Evolutionary conservation across 2,797 vertebrate genomes (phyloP).

Genomic region (Microctenopoma steveboyesi): DNA sequence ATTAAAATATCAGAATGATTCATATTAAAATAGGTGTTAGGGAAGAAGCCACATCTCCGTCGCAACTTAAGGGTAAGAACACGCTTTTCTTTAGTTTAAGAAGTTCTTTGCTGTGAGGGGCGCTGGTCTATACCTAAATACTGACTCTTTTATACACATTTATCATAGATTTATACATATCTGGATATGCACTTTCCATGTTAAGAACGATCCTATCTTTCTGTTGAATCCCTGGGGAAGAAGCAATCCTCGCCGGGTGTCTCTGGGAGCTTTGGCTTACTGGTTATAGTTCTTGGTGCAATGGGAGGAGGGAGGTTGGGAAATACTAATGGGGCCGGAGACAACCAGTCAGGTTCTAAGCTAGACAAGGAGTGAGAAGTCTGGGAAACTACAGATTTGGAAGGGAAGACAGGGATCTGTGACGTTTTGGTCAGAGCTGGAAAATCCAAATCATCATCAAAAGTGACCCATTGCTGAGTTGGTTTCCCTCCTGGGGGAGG

Average conservation of each 20-base stretch:
- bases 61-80: conserved; percentile 12
- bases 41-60: conserved; percentile 47
- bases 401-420: conserved; percentile 42
- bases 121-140: conserved; percentile 70
- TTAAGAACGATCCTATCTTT: conserved; percentile 77
- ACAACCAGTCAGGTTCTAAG: conserved; percentile 82
- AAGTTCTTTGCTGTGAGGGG: conserved; percentile 49
- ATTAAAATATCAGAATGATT: conserved; percentile 60
- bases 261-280: conserved; percentile 72
- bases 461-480: conserved; percentile 92
- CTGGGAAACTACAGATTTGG: conserved; percentile 57
- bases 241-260: conserved; percentile 72
- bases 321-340: conserved; percentile 70
- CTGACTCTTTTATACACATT: conserved; percentile 71
- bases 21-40: conserved; percentile 62
- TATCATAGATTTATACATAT: conserved; percentile 76
- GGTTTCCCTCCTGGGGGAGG: conserved; percentile 63
- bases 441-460: conserved; percentile 86
- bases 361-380: conserved; percentile 68
- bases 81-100: background rate
- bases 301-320: conserved; percentile 83
- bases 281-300: conserved; percentile 79
- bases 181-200: conserved; percentile 63
- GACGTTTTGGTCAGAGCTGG: conserved; percentile 58
- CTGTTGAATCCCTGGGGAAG: conserved; percentile 83